Conservation (phyloP, 2,888 invertebrate species). For the Athalia circularis region DNA sequence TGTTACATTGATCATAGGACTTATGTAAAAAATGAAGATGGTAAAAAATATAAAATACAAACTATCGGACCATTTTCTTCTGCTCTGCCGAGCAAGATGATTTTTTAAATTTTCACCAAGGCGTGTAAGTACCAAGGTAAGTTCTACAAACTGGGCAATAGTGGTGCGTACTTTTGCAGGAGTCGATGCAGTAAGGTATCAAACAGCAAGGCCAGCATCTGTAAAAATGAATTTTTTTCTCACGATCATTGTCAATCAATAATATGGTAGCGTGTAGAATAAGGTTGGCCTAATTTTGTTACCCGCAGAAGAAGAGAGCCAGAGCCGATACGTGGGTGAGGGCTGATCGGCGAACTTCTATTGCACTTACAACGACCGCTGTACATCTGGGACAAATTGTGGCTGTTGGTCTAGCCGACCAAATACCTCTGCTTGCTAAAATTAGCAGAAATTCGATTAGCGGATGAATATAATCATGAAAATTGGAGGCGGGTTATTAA, state of each 20-base stretch:
- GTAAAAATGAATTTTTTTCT: slow-evolving; percentile 52
- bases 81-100: neutral
- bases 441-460: neutral
- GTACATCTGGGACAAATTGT: slow-evolving; percentile 57
- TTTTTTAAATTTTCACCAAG: slow-evolving; percentile 44
- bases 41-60: neutral
- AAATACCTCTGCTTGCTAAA: slow-evolving; percentile 52
- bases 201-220: slow-evolving; percentile 78
- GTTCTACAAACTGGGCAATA: slow-evolving; percentile 78
- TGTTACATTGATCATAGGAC: neutral
- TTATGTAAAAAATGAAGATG: neutral
- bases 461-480: neutral
- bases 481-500: neutral
- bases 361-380: slow-evolving; percentile 54
- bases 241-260: neutral
- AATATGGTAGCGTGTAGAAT: neutral
- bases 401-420: slow-evolving; percentile 53
- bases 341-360: slow-evolving; percentile 52
- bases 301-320: slow-evolving; percentile 57
- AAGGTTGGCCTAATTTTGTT: neutral
- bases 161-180: slow-evolving; percentile 77
- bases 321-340: slow-evolving; percentile 54
- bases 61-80: neutral
- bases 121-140: slow-evolving; percentile 75
- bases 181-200: slow-evolving; percentile 78